phyloP scores from a whole-genome alignment of 2,797 vertebrate species.

The Alfaro cultratus region DNA sequence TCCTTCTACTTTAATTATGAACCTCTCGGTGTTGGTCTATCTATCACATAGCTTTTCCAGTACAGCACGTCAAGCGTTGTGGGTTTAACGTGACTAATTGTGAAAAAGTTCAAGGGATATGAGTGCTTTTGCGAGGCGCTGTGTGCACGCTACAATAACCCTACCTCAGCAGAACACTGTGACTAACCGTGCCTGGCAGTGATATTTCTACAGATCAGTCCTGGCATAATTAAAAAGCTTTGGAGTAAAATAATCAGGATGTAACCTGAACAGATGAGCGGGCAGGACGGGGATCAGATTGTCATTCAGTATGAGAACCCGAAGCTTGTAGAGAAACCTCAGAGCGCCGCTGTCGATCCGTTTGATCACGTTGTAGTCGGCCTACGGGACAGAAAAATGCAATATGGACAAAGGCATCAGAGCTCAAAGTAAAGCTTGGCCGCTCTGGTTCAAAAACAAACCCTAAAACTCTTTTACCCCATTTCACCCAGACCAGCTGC shows the following conservation, averaged over 20 bases:
- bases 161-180: conserved; percentile 44
- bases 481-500: conserved; percentile 31
- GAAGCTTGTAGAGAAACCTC: conserved; percentile 95
- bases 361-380: conserved; percentile 98
- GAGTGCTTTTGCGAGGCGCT: not conserved
- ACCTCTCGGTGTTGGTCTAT: not conserved
- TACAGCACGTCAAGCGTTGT: not conserved
- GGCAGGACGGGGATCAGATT: conserved; percentile 97
- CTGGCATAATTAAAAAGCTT: conserved; percentile 62
- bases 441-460: conserved; percentile 15
- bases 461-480: conserved; percentile 19
- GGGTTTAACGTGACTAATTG: conserved; percentile 7
- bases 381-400: conserved; percentile 82
- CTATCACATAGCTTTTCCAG: not conserved
- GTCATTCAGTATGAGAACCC: conserved; percentile 98
- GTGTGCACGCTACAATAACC: conserved; percentile 33
- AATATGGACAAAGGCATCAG: conserved; percentile 47
- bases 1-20: not conserved
- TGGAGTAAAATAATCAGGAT: conserved; percentile 54
- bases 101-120: conserved; percentile 8
- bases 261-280: conserved; percentile 81
- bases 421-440: conserved; percentile 30
- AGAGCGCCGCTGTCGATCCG: conserved; percentile 97
- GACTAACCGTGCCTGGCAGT: conserved; percentile 50
- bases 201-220: conserved; percentile 74